Conservation (phyloP, 2,797 vertebrate genomes). For the Brachyalestes nurse region DNA sequence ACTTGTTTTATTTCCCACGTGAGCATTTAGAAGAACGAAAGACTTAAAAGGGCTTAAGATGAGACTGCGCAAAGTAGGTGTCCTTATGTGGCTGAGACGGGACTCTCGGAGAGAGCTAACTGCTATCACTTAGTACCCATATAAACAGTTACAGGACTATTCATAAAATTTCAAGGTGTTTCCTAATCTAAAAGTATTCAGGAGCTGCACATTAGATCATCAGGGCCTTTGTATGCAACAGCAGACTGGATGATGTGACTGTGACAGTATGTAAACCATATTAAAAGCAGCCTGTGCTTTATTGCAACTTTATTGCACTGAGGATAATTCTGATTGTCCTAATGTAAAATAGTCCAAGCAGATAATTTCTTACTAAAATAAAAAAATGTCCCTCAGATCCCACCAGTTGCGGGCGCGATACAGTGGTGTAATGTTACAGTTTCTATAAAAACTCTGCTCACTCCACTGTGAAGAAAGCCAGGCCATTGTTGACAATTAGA, state of each 20-base stretch:
- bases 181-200: neutral
- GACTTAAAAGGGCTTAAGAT: neutral
- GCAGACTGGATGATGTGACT: too few species aligned
- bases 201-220: neutral
- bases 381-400: neutral
- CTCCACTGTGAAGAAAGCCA: conserved; percentile 67
- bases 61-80: neutral
- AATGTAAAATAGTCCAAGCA: neutral
- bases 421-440: conserved; percentile 29
- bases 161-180: neutral
- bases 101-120: neutral
- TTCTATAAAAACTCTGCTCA: neutral
- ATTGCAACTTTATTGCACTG: neutral
- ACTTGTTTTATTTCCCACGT: neutral
- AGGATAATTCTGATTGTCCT: neutral
- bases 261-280: too few species aligned
- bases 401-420: neutral
- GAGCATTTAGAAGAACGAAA: neutral
- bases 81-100: neutral
- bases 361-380: neutral
- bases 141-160: neutral
- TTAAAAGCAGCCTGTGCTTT: neutral
- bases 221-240: too few species aligned
- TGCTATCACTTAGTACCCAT: neutral
- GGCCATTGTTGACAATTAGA: conserved; percentile 34